phyloP scores from a whole-genome alignment of 2,797 vertebrate species.

The Melanotaenia trifasciata region DNA sequence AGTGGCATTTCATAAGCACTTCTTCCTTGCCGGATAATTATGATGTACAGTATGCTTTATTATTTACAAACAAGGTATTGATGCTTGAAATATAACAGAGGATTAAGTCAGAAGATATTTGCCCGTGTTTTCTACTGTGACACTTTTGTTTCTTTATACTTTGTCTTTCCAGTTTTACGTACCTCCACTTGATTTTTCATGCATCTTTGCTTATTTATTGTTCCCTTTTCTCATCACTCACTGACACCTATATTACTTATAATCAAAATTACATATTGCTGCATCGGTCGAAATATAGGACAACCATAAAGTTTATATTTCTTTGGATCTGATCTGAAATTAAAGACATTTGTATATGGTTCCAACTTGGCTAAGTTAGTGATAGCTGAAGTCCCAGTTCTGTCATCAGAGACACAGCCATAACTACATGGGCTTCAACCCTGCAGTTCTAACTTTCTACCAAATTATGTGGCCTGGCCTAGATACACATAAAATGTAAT shows the following conservation, averaged over 20 bases:
- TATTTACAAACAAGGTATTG: background rate
- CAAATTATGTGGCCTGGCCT: conserved; percentile 62
- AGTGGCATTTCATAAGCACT: no score
- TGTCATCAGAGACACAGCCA: conserved; percentile 7
- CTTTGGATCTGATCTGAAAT: background rate
- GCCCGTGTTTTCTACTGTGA: no score
- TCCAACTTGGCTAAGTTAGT: conserved; percentile 2
- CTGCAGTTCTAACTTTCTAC: conserved; percentile 47
- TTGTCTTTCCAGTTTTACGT: background rate
- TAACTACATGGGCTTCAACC: conserved; percentile 26
- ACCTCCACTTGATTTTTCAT: background rate
- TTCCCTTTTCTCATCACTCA: background rate
- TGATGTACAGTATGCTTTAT: no score
- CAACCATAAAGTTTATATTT: background rate
- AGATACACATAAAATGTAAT: conserved; percentile 70
- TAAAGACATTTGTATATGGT: conserved; percentile 10
- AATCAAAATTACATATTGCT: background rate
- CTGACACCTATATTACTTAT: background rate
- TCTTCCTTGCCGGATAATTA: no score
- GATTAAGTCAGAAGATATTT: background rate
- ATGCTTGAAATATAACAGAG: background rate
- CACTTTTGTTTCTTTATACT: no score
- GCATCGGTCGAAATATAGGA: background rate
- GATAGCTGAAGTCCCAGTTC: conserved; percentile 32
- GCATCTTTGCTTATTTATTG: background rate